phyloP scores from a whole-genome alignment of 2,888 invertebrate genomes.

The Lepidocyrtinus sp. region DNA sequence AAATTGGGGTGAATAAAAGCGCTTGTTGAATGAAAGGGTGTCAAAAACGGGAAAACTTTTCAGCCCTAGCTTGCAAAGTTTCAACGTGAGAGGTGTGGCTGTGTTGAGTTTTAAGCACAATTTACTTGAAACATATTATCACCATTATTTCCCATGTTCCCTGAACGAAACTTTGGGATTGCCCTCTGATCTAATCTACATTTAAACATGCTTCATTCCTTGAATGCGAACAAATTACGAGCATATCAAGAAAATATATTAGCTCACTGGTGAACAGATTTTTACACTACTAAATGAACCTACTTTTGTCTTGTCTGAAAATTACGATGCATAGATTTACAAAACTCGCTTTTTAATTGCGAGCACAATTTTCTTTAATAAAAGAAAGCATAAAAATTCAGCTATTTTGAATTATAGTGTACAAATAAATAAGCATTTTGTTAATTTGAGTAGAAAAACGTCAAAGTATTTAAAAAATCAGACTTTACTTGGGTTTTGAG shows the following conservation, averaged over 20 bases:
- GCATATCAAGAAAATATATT: conserved; percentile 17
- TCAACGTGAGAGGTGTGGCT: conserved; percentile 45
- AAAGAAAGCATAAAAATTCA: no score
- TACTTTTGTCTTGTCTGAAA: background rate
- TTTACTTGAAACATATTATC: conserved; percentile 45
- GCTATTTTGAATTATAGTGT: no score
- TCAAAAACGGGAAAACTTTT: conserved; percentile 60
- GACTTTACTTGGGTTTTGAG: no score
- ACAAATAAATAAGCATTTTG: no score
- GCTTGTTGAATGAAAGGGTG: conserved; percentile 60
- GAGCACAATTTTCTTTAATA: no score
- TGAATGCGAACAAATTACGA: background rate
- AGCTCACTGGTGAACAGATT: conserved; percentile 7
- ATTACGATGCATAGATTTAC: no score
- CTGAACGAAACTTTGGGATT: conserved; percentile 17
- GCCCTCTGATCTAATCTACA: background rate
- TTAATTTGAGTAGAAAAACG: no score
- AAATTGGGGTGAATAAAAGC: conserved; percentile 16
- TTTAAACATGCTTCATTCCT: conserved; percentile 12
- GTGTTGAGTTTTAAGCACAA: conserved; percentile 53
- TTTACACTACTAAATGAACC: conserved; percentile 10
- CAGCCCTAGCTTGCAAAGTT: conserved; percentile 1
- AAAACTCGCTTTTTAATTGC: no score
- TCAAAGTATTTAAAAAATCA: no score
- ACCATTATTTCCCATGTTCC: conserved; percentile 30